These are phyloP conservation scores for Papilio elwesi DNA, from an alignment of 2,888 invertebrate genomes.

Conservation along the genomic window DNA sequence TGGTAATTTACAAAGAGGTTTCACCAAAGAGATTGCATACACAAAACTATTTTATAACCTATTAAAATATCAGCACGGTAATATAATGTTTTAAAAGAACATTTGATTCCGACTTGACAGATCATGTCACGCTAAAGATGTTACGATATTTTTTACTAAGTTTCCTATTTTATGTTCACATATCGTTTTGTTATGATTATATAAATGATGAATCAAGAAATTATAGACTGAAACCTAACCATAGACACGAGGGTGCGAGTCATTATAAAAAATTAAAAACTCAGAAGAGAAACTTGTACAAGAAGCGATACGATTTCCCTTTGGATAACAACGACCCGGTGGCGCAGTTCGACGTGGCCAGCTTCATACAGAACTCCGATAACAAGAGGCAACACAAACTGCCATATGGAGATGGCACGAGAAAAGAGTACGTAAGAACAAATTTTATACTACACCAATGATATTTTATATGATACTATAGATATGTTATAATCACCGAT, in stretches of 20 bases:
- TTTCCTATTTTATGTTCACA: constrained; percentile 46
- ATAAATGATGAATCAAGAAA: constrained; percentile 40
- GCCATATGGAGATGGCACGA: neutral
- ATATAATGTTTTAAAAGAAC: constrained; percentile 2
- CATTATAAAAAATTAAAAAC: neutral
- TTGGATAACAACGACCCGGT: constrained; percentile 48
- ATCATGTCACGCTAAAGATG: constrained; percentile 48
- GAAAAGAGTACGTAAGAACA: constrained; percentile 16
- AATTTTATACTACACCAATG: neutral
- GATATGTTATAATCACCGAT: too few species aligned
- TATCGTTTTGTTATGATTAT: constrained; percentile 46
- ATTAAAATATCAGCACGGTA: neutral
- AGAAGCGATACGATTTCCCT: constrained; percentile 40
- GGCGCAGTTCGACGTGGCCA: constrained; percentile 59
- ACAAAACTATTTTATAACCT: too few species aligned
- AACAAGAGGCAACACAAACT: constrained; percentile 41
- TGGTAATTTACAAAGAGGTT: neutral
- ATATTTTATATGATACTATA: too few species aligned
- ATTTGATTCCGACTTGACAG: constrained; percentile 22
- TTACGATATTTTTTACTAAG: constrained; percentile 47
- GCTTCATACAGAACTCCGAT: constrained; percentile 57
- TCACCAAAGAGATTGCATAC: neutral
- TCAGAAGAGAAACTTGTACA: constrained; percentile 6
- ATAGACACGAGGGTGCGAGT: neutral
- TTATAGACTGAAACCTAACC: constrained; percentile 20